Percentiles rank a stretch among this genome's conserved stretches.
phyloP scores from a whole-genome alignment of 2,113 vertebrate species.

The Platysteira castanea region DNA sequence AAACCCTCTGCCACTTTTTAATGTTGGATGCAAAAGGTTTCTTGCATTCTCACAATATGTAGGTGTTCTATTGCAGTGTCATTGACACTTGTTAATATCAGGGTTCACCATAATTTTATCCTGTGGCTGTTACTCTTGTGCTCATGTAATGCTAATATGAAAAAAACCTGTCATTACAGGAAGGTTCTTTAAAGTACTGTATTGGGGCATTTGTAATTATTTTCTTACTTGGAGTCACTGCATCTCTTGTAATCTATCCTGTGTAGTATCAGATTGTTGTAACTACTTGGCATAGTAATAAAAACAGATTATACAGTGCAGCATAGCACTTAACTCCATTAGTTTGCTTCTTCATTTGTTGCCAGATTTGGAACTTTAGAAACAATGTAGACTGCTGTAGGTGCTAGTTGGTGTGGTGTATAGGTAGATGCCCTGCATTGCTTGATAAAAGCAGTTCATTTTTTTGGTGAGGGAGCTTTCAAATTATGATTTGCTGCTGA shows the following conservation, averaged over 20 bases:
- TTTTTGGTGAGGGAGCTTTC: background rate
- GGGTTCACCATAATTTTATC: background rate
- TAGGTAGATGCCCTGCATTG: background rate
- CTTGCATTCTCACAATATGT: background rate
- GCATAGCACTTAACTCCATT: background rate
- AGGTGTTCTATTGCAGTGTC: background rate
- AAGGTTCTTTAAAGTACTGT: background rate
- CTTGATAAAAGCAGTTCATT: background rate
- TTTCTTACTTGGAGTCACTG: background rate
- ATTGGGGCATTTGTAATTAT: background rate
- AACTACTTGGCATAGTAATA: background rate
- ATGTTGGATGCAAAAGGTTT: background rate
- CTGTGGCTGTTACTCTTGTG: background rate
- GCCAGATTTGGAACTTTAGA: background rate
- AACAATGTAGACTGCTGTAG: background rate
- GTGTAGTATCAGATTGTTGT: background rate
- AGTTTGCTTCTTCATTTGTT: background rate
- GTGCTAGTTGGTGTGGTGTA: background rate
- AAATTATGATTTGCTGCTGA: background rate
- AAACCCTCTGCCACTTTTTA: background rate
- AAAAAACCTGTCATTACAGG: background rate
- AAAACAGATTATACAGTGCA: background rate
- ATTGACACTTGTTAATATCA: background rate
- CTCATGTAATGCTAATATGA: background rate
- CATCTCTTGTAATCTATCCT: constrained; percentile 22